A percentile compares a stretch with the other conserved stretches of the same genome.
phyloP scores from a whole-genome alignment of 1,140 invertebrate genomes.

The Augochlora pura region DNA sequence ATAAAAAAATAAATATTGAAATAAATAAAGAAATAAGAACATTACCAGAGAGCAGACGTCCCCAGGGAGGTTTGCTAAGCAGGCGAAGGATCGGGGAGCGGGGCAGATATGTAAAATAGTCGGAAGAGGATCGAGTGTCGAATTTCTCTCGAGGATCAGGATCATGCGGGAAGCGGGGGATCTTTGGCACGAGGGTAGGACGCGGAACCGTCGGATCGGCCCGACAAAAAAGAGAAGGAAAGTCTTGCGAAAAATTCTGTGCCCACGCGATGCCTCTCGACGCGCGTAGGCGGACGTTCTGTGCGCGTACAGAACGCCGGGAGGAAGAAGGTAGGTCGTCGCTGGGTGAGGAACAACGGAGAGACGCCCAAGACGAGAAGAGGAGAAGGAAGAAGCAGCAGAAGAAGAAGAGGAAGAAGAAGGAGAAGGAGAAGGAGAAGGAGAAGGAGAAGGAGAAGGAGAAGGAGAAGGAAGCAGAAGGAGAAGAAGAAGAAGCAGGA shows the following conservation, averaged over 20 bases:
- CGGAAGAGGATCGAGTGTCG: neutral
- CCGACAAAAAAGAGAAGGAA: neutral
- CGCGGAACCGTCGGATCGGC: neutral
- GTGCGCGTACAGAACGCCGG: neutral
- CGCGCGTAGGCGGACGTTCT: conserved; percentile 1
- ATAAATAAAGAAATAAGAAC: no score
- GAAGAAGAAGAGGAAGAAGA: no score
- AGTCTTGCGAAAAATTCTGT: neutral
- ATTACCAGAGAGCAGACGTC: no score
- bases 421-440: no score
- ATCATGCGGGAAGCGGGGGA: neutral
- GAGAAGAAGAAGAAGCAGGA: no score
- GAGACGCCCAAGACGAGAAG: neutral
- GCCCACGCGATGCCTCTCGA: neutral
- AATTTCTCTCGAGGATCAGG: neutral
- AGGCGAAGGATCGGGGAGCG: no score
- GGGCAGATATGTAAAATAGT: no score
- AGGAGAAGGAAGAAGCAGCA: neutral
- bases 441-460: no score
- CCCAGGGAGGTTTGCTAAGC: no score
- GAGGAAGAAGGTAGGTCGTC: conserved; percentile 1
- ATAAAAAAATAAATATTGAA: no score
- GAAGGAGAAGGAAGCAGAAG: no score
- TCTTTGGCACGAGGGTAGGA: neutral
- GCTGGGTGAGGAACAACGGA: neutral